These are phyloP conservation scores for Neocrepidodera transversa DNA, from an alignment of 2,888 invertebrate genomes.

Conservation along the genomic window DNA sequence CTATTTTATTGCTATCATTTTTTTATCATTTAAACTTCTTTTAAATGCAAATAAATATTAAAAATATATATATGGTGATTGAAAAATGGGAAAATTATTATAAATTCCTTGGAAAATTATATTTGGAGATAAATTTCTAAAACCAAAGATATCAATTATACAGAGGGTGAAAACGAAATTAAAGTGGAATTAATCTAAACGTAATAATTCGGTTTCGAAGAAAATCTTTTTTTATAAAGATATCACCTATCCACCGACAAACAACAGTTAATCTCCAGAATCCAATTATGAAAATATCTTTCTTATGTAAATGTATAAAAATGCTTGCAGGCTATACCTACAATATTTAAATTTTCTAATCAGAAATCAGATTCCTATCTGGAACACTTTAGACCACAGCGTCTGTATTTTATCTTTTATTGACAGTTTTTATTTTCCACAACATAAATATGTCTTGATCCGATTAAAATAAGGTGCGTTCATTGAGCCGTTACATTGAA, in stretches of 20 bases:
- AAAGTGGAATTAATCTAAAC: no score
- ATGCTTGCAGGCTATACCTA: not conserved
- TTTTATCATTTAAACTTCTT: no score
- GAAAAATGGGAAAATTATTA: no score
- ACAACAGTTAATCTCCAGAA: not conserved
- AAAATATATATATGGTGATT: no score
- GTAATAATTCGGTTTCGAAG: no score
- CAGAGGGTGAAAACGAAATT: no score
- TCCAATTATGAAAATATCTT: not conserved
- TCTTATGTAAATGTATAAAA: conserved; percentile 1
- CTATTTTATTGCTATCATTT: no score
- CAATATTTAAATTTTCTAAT: not conserved
- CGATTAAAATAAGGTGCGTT: conserved; percentile 16
- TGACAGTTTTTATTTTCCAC: not conserved
- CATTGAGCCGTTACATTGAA: conserved; percentile 7
- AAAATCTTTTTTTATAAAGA: not conserved
- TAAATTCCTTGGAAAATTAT: no score
- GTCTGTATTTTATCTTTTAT: conserved; percentile 3
- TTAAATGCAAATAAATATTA: no score
- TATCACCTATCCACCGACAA: not conserved
- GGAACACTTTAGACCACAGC: not conserved
- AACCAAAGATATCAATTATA: no score
- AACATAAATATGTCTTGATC: conserved; percentile 7
- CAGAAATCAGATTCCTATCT: not conserved
- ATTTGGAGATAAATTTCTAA: no score